Evolutionary conservation across 2,888 invertebrate species (phyloP), one percentile per base, ranked within the genome.

Genomic region (Brachynemurus nebulosus): DNA sequence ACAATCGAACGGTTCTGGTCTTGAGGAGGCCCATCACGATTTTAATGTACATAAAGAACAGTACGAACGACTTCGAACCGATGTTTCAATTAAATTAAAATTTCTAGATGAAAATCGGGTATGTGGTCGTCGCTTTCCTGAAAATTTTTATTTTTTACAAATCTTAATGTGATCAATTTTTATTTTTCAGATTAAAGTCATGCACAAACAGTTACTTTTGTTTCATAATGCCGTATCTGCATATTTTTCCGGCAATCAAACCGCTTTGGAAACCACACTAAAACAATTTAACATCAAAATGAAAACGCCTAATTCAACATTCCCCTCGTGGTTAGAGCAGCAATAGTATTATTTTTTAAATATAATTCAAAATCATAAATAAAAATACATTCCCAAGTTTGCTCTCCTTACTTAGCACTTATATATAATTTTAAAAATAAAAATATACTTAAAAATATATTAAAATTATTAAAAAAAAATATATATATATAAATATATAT

Each of bases 61-160:
- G 54, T 97, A 95, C 69, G 95, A 96, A 67, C 85, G 89, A 52
- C 72, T 97, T 48, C 74, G 95, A 42, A 81, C 84, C 47, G 97
- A 98, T 69, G 92, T 96, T 50, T 80, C 86, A 42, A 85, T 97
- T 57, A 97, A 97, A 70, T 79, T 97, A 65, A 85, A 89, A 65
- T 88, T 97, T 67, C 73, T 97, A 55, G 93, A 97, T 67, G 97
- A 97, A 70, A 97, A 97, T 69, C 77, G 92, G 72, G 93, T 93
- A 66, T 66, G 68, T 55, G 41, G 23, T n/a, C n/a, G n/a, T n/a
- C n/a, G n/a, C n/a, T n/a, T n/a, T n/a, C n/a, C n/a, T n/a, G n/a
- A n/a, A n/a, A n/a, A n/a, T n/a, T n/a, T n/a, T n/a, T n/a, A n/a
- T 25, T 25, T 9, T 25, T 25, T 25, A 9, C 7, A 9, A 25